Evolutionary conservation across 2,888 invertebrate genomes (phyloP).

Genomic region (Reticulitermes lucifugus): DNA sequence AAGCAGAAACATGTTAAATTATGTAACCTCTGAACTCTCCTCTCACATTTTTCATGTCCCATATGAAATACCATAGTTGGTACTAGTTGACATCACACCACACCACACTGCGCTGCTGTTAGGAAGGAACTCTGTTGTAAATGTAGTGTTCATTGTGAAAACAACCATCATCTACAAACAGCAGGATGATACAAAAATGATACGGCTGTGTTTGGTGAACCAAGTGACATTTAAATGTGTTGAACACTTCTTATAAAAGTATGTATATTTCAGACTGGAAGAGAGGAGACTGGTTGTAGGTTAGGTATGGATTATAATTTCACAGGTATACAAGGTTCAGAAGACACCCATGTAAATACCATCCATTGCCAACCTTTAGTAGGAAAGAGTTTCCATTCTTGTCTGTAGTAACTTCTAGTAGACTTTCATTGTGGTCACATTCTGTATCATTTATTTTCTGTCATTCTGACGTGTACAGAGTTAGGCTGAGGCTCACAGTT

Average conservation of each 20-base stretch:
- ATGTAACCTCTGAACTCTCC: background rate
- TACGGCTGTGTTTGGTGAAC: conserved; percentile 42
- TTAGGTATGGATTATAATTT: conserved; percentile 29
- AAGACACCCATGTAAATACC: conserved; percentile 19
- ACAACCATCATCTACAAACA: conserved; percentile 31
- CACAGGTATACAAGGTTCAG: conserved; percentile 1
- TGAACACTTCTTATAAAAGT: conserved; percentile 14
- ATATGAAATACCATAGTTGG: background rate
- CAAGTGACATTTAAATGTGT: conserved; percentile 28
- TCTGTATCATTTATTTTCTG: conserved; percentile 20
- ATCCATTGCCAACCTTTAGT: conserved; percentile 16
- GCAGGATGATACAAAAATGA: conserved; percentile 14
- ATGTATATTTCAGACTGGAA: conserved; percentile 37
- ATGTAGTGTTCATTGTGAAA: conserved; percentile 29
- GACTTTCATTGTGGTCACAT: conserved; percentile 35
- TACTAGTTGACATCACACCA: conserved; percentile 1
- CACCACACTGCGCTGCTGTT: background rate
- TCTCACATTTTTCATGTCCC: background rate
- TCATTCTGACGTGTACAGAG: conserved; percentile 2
- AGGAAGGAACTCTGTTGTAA: conserved; percentile 11
- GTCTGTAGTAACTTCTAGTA: conserved; percentile 29
- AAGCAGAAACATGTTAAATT: background rate
- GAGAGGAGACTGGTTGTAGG: conserved; percentile 1
- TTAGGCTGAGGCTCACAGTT: background rate
- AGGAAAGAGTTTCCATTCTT: conserved; percentile 19